Percentiles rank a stretch among this genome's conserved stretches.
These are phyloP conservation scores for Pelvicachromis taeniatus DNA, from an alignment of 2,113 vertebrate species.

Conservation along the genomic window DNA sequence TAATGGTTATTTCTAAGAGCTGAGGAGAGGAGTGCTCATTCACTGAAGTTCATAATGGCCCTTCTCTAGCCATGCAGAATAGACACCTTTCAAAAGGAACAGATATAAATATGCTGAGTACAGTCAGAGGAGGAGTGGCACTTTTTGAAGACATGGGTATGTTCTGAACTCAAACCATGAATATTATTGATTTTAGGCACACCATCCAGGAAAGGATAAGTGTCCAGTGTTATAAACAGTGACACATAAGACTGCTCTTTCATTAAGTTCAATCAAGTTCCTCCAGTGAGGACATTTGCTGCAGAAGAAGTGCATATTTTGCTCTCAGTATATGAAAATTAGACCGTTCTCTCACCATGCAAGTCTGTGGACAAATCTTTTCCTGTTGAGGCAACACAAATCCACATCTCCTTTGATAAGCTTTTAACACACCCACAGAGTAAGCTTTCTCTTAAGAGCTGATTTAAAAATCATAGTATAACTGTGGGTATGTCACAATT, in stretches of 20 bases:
- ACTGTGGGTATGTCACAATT: not conserved
- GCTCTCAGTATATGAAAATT: not conserved
- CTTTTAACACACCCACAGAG: too few species aligned
- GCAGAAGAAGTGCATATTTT: not conserved
- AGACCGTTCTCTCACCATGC: not conserved
- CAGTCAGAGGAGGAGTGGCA: not conserved
- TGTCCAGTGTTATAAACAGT: not conserved
- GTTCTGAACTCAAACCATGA: not conserved
- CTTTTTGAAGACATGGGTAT: not conserved
- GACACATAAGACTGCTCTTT: not conserved
- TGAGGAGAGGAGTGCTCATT: conserved; percentile 31
- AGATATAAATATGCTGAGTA: not conserved
- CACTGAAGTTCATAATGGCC: conserved; percentile 15
- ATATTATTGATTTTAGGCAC: not conserved
- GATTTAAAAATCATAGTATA: not conserved
- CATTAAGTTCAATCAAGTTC: not conserved
- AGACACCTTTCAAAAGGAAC: not conserved
- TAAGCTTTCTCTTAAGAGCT: not conserved
- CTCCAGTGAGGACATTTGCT: not conserved
- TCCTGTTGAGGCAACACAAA: too few species aligned
- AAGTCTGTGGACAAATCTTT: not conserved
- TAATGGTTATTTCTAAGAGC: conserved; percentile 45
- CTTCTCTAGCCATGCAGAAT: conserved; percentile 25
- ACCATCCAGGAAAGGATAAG: not conserved
- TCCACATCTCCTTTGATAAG: too few species aligned